Base-by-base conservation (phyloP, 2,888 invertebrate genomes). In the Synergus umbraculus region DNA sequence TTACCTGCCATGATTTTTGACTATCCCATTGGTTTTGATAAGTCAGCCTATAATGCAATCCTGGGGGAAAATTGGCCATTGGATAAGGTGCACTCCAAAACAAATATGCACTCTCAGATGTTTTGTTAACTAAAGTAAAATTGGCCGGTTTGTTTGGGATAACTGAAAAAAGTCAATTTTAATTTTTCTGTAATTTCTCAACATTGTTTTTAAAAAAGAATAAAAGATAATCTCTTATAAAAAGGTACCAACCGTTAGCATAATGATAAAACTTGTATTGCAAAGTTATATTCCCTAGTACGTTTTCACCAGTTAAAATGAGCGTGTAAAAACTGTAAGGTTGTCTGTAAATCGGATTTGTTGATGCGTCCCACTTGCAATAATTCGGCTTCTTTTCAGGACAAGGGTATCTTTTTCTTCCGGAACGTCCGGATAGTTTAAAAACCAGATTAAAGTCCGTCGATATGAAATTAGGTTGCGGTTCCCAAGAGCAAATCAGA, bases 401-500 rank as follows among this genome's bases (percentile, higher is more conserved):
- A 64, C 87, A 87, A 8, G 86, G 84, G 78, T 77, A 85, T 29
- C 88, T 89, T 84, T 90, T 91, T 82, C 92, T 89, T 37, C 92
- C 92, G 44, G 92, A 90, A 63, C 93, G 89, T 22, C 92, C 92
- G 4, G 92, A 91, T 77, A 93, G 88, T 80, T 88, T 90, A 85
- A 93, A 95, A 9, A 89, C 89, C 73, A 95, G 87, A 46, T 91
- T 91, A 86, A 95, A 96, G 9, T 89, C 91, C 0, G 96, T 95
- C 29, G 89, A 88, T 13, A 96, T 92, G 83, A 93, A 94, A 90
- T 95, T 92, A 43, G 93, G 87, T 0, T 95, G 94, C 67, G 93
- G 93, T 0, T 93, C 94, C 95, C 97, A 97, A 1, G 94, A 93
- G 89, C 97, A 98, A 15, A 94, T 95, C 85, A 97, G 92, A 86